Conservation (phyloP, 1,140 invertebrate species). For the Neoseiulus cucumeris region DNA sequence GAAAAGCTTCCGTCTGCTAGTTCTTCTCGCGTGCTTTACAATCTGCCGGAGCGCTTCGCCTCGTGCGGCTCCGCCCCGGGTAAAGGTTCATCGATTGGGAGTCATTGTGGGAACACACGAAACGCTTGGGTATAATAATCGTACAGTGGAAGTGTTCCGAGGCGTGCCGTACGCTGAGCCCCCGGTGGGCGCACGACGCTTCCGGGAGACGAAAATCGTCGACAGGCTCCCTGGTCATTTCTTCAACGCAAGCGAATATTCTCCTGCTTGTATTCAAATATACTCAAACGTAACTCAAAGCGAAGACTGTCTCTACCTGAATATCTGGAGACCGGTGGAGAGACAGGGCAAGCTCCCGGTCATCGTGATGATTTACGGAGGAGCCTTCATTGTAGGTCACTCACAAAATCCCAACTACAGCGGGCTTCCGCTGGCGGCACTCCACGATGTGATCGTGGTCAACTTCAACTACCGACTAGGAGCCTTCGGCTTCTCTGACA, state of each 20-base stretch:
- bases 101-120: background rate
- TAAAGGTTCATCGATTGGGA: background rate
- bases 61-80: background rate
- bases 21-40: too few species aligned
- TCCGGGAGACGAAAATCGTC: constrained; percentile 58
- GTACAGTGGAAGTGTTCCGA: constrained; percentile 54
- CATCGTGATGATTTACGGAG: constrained; percentile 57
- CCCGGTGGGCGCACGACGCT: constrained; percentile 59
- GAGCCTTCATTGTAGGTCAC: constrained; percentile 41
- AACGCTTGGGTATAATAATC: background rate
- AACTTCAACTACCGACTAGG: constrained; percentile 48
- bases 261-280: constrained; percentile 16
- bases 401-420: constrained; percentile 36
- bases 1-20: too few species aligned
- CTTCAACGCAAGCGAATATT: constrained; percentile 23
- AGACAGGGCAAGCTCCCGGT: constrained; percentile 34
- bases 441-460: constrained; percentile 43
- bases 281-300: constrained; percentile 29
- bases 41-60: background rate
- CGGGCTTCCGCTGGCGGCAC: constrained; percentile 41
- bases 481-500: constrained; percentile 41
- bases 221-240: constrained; percentile 58
- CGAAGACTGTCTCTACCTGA: constrained; percentile 81
- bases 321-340: constrained; percentile 58
- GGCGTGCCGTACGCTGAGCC: constrained; percentile 88